Evolutionary conservation across 2,888 invertebrate genomes (phyloP), one percentile per base, ranked within the genome.

Genomic region (Bursaphelenchus okinawaensis): DNA sequence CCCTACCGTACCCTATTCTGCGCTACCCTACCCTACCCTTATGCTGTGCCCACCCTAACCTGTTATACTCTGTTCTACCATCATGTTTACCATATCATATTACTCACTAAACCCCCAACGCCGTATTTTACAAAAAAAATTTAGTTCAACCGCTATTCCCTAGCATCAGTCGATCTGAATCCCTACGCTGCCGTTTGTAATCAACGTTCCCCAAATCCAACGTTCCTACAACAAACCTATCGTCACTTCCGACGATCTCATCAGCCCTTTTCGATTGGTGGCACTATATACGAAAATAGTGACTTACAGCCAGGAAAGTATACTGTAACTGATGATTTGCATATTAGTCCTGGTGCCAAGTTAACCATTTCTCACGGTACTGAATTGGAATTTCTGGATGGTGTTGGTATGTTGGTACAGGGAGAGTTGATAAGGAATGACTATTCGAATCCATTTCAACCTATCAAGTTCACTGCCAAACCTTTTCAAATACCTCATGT

Each of bases 401-500:
- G 92, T 24, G 89, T 96, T 62, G 94, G 95, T 8, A 92, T 98
- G 87, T 91, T 98, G 89, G 90, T 96, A 2, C 93, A 93, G 52
- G 77, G 81, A 0, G 81, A 81, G 56, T 60, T 81, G 40, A 69
- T 71, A n/a, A 65, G 80, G 20, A 72, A 69, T 62, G 62, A 66
- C 52, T 61, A 67, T 23, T 66, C 63, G 8, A 62, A 67, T 19
- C 66, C 63, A 12, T 23, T 64, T 4, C 66, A 58, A 20, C 75
- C 74, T 24, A 74, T 81, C 22, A 65, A 72, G 7, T 82, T 82
- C 72, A 82, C 82, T 4, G 65, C 71, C 1, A 62, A 68, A 12
- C 72, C 75, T 4, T 78, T 79, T 62, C 58, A 62, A 1, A 51
- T 75, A 9, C 75, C 74, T 0, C 59, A 67, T 19, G 52, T 72